Base-by-base conservation (phyloP, 1,140 invertebrate species). In the Drosophila simulans region DNA sequence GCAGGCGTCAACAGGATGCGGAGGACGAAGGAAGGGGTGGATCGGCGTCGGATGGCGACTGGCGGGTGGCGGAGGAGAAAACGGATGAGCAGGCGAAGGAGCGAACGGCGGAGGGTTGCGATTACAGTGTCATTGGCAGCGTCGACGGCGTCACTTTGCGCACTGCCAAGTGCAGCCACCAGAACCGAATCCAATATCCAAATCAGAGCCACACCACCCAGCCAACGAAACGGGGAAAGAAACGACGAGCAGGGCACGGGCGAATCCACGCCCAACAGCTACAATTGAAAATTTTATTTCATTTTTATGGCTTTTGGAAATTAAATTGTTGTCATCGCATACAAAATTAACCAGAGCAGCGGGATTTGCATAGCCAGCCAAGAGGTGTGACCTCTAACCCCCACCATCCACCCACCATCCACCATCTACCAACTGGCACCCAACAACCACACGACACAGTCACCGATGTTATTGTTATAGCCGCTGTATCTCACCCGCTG, bases 1-100 rank as follows among this genome's bases (percentile, higher is more conserved):
- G 84, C 83, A 89, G 83, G 83, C 83, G 83, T 86, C 83, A 86
- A 83, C 83, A 83, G 83, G 83, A 88, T 80, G 83, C 76, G 40
- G 48, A n/a, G 40, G 31, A 10, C 27, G 20, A 12, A 12, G 10
- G n/a, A 43, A 13, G 37, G 22, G 22, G 40, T 39, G 4, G 35
- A 8, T 39, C 0, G 31, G 43, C 2, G 45, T 39, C 11, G 0
- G 49, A 17, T 22, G 46, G 43, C 11, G 0, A 49, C 17, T 22
- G 46, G 8, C 13, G 37, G 35, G 22, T 8, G 27, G 34, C 11
- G 22, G 20, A 31, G 55, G 40, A 51, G 39, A 12, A 15, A 4
- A 13, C 13, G 27, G 27, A 59, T 31, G 39, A 31, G 49, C 42
- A 17, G 20, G 42, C 5, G n/a, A 1, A 5, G 37, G 37, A 39